Base-by-base conservation (phyloP, 1,140 invertebrate species). In the Zophobas morio region DNA sequence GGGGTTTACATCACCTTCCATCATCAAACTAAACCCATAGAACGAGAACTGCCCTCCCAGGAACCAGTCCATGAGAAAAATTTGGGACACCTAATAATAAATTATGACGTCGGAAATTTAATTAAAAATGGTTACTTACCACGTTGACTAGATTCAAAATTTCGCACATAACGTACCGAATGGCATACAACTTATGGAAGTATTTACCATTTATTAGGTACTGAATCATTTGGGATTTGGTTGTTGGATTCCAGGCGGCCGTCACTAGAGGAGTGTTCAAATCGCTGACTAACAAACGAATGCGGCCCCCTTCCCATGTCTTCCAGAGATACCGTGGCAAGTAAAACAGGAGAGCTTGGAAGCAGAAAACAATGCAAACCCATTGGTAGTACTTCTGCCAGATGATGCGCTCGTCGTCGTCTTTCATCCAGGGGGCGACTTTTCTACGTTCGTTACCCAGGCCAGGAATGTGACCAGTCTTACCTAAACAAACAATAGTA, bases 301-400 rank as follows among this genome's bases (percentile, higher is more conserved):
- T 84, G 5, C 88, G 82, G 8, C 92, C 91, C 39, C 91, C 92
- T 87, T 96, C 94, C 90, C 91, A 92, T 1, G 89, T 88, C 82
- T 94, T 95, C 94, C 94, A 96, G 0, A 95, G 80, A 83, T 92
- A 94, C 0, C 91, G 88, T 0, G 94, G 94, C 39, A 92, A 84
- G 82, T 94, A 94, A 83, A 95, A 95, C 20, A 94, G 83, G 20
- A 92, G 87, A 8, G 94, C 91, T 87, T 97, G 95, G 35, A 96
- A 90, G 32, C 96, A 90, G 34, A 96, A 88, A 1, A 96, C 90
- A 80, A 96, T 91, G 51, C 94, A 94, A 0, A 96, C 93, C 95
- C 95, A 97, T 86, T 97, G 96, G 85, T 97, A 97, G 86, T 97
- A 97, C 53, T 92, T 92, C 78, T 95, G 91, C 81, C 92, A 91